A percentile compares a stretch with the other conserved stretches of the same genome.
These are phyloP conservation scores for Drosophila anomalata DNA, from an alignment of 2,888 invertebrate species.

Conservation along the genomic window DNA sequence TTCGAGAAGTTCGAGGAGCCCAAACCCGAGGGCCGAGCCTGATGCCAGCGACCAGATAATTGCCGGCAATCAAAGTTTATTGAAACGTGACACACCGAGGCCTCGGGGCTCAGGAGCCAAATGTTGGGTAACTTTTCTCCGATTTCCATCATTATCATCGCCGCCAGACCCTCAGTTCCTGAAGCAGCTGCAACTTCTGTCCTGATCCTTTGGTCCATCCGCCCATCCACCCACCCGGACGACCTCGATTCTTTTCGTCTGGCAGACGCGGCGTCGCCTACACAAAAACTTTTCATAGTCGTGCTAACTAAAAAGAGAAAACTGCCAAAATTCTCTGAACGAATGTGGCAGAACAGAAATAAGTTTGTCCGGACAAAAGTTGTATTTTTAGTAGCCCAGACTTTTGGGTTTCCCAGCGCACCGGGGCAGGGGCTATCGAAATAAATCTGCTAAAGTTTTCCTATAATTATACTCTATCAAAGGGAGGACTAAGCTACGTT, in stretches of 20 bases:
- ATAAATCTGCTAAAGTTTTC: constrained; percentile 35
- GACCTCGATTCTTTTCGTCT: constrained; percentile 64
- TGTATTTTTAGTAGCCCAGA: constrained; percentile 43
- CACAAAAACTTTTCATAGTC: constrained; percentile 42
- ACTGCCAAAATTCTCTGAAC: constrained; percentile 48
- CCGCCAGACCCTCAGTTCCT: neutral
- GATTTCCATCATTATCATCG: constrained; percentile 5
- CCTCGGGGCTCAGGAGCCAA: constrained; percentile 25
- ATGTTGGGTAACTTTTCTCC: constrained; percentile 5
- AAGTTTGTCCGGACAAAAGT: constrained; percentile 34
- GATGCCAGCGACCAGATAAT: constrained; percentile 71
- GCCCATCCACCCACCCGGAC: constrained; percentile 35
- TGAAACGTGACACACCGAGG: constrained; percentile 59
- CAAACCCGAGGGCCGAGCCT: neutral
- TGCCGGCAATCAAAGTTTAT: constrained; percentile 76
- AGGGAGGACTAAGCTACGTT: neutral
- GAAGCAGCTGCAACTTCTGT: constrained; percentile 17
- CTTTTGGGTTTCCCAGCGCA: constrained; percentile 5
- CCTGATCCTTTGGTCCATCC: neutral
- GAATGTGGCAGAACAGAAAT: constrained; percentile 55
- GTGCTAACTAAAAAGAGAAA: constrained; percentile 14
- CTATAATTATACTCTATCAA: constrained; percentile 20
- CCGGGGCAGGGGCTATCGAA: constrained; percentile 3
- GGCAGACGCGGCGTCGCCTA: constrained; percentile 68
- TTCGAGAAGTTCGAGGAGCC: constrained; percentile 24